Evolutionary conservation across 2,113 vertebrate genomes (phyloP).

Genomic region (Tauraco erythrolophus): DNA sequence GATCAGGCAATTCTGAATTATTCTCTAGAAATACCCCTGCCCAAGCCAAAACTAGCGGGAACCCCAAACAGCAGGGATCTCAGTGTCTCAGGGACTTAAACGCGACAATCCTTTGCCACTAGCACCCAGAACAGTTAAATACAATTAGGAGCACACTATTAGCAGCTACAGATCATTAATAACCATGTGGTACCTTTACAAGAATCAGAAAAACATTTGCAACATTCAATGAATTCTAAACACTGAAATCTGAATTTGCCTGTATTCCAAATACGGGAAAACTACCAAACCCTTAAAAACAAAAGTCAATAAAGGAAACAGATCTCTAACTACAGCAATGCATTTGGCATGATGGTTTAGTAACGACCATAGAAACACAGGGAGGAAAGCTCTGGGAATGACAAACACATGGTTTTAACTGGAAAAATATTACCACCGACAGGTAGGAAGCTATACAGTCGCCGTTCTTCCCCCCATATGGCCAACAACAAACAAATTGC

Average conservation of each 20-base stretch:
- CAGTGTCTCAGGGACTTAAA: rapidly evolving
- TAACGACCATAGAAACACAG: background rate
- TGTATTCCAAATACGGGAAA: background rate
- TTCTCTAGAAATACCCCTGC: background rate
- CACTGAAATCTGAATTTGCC: background rate
- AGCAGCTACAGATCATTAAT: rapidly evolving
- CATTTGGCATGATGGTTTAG: background rate
- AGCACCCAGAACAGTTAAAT: rapidly evolving
- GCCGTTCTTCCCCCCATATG: background rate
- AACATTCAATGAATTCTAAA: background rate
- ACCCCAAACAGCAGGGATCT: background rate
- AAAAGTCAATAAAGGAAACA: background rate
- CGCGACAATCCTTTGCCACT: background rate
- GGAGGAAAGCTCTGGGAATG: background rate
- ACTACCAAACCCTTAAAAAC: background rate
- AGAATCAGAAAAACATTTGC: background rate
- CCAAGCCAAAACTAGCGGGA: background rate
- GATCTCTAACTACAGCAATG: background rate
- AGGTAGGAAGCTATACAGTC: background rate
- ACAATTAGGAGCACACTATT: rapidly evolving
- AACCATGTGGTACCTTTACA: background rate
- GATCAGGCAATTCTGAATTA: background rate
- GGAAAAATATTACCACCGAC: background rate
- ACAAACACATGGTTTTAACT: background rate
- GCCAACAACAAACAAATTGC: slow-evolving; percentile 68